Evolutionary conservation across 2,888 invertebrate genomes (phyloP).

Genomic region (Epirrita christyi): DNA sequence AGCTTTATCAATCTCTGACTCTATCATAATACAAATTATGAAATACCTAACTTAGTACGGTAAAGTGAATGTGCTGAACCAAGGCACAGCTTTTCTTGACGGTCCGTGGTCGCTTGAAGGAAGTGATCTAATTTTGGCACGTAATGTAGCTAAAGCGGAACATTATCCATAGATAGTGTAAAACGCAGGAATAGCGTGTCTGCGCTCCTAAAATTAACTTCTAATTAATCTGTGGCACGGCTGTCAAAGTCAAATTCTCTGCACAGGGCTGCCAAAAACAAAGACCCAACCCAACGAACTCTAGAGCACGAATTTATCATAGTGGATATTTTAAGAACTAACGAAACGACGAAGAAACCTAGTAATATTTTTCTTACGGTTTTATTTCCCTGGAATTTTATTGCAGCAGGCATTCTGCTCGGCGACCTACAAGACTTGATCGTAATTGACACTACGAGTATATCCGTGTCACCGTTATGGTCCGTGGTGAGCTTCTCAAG

Average conservation of each 20-base stretch:
- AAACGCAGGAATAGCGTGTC: slow-evolving; percentile 3
- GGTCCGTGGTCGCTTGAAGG: slow-evolving; percentile 6
- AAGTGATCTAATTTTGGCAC: slow-evolving; percentile 16
- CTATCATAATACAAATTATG: too few species aligned
- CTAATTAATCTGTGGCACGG: slow-evolving; percentile 7
- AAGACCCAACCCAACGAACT: too few species aligned
- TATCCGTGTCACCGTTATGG: background rate
- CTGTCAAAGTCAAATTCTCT: slow-evolving; percentile 6
- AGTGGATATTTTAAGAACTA: too few species aligned
- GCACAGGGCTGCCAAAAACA: slow-evolving; percentile 3
- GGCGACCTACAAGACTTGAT: slow-evolving; percentile 4
- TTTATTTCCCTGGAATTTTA: too few species aligned
- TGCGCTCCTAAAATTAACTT: slow-evolving; percentile 3
- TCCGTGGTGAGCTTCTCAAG: background rate
- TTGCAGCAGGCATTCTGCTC: background rate
- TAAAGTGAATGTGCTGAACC: background rate
- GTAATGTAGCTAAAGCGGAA: slow-evolving; percentile 7
- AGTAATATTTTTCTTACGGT: too few species aligned
- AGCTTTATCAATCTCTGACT: background rate
- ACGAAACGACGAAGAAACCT: too few species aligned
- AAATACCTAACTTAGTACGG: background rate
- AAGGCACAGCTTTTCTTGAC: slow-evolving; percentile 8
- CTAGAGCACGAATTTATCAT: too few species aligned
- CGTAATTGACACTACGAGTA: slow-evolving; percentile 6
- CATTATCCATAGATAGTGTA: slow-evolving; percentile 4